These are phyloP conservation scores for Muscicapa adusta DNA, from an alignment of 2,113 vertebrate species.

Conservation along the genomic window DNA sequence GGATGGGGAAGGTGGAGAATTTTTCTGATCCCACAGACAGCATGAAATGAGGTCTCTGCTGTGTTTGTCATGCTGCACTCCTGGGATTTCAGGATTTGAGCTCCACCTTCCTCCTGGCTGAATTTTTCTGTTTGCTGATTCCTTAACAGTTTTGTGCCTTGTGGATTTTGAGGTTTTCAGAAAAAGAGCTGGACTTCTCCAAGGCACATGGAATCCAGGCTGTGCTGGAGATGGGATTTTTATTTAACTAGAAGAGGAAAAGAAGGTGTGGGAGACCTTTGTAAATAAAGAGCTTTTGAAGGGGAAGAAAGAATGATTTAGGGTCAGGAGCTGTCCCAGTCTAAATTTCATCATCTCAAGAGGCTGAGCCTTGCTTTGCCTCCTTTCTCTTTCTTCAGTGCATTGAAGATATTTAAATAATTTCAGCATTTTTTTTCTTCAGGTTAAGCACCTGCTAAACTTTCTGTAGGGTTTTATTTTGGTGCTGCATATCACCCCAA, in stretches of 20 bases:
- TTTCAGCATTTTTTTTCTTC: background rate
- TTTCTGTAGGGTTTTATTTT: background rate
- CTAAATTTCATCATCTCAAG: background rate
- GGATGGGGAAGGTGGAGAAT: background rate
- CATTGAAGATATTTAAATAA: background rate
- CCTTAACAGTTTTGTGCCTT: background rate
- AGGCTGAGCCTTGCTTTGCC: background rate
- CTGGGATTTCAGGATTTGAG: background rate
- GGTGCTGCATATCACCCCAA: background rate
- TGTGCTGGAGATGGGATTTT: background rate
- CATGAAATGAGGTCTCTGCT: rapidly evolving
- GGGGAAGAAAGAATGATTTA: background rate
- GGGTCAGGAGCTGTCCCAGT: background rate
- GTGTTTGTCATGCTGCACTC: rapidly evolving
- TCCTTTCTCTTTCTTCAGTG: background rate
- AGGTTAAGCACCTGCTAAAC: background rate
- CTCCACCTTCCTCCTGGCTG: background rate
- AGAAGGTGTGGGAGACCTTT: background rate
- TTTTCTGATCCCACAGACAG: background rate
- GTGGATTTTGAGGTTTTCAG: background rate
- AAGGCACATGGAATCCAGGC: background rate
- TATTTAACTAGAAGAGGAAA: background rate
- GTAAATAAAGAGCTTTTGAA: background rate
- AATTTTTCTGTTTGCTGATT: background rate
- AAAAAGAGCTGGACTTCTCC: background rate